Evolutionary conservation across 1,140 invertebrate genomes (phyloP), one percentile per base, ranked within the genome.

Genomic region (Drosophila nigrodunni): DNA sequence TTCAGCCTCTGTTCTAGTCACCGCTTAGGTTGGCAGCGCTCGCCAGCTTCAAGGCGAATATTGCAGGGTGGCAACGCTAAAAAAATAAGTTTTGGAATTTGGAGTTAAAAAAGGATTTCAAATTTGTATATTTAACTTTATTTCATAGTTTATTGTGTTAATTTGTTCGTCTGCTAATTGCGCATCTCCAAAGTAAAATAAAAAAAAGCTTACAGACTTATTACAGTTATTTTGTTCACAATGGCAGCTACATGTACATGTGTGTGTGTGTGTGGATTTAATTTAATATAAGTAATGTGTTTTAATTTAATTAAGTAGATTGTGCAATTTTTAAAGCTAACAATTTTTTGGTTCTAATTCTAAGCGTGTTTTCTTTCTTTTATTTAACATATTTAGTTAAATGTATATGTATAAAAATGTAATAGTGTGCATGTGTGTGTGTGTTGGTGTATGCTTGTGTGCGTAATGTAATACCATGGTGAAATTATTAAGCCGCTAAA

Each of bases 261-360:
- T 65, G 13, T 69, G 13, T 8, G 15, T 55, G 7, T 47, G 30
- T 54, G 25, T 46, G 8, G 61, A 57, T 44, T 55, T 34, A 55
- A 46, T 30, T 30, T 30, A 30, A 30, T 30, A 5, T 30, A 30
- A 30, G 2, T 30, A 2, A 30, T 30, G 59, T 61, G 57, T 70
- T 54, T 54, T 35, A 37, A 35, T 43, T 43, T 70, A 77, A 52
- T 74, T 74, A 78, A 78, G 75, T 78, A 70, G 57, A 69, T 78
- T 78, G 75, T 78, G 75, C 75, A 70, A 9, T 65, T 64, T 30
- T 11, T 70, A 74, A 74, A 74, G 72, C 72, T 74, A 74, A 47
- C 7, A 35, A 21, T 49, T 54, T 68, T 49, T 54, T 68, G 21
- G 35, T 50, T 44, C 52, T 59, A 44, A n/a, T 18, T 46, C 46